Evolutionary conservation across 2,797 vertebrate species (phyloP).

Genomic region (Coilia nasus): DNA sequence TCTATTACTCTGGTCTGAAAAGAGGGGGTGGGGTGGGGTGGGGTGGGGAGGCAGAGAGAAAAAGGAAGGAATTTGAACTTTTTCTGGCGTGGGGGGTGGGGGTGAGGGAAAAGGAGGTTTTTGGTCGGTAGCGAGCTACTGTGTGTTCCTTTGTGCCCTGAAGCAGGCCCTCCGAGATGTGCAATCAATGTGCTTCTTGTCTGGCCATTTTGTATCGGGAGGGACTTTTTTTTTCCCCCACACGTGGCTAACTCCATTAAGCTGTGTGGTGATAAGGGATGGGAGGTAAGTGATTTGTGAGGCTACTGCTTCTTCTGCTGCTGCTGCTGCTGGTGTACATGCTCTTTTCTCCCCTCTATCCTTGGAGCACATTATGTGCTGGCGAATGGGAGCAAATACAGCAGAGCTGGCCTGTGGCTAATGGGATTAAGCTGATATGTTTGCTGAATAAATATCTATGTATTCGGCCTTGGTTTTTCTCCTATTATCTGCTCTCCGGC

Average conservation of each 20-base stretch:
- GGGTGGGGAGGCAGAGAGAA: conserved; percentile 52
- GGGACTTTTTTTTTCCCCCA: conserved; percentile 4
- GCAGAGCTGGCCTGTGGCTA: not conserved
- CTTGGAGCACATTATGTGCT: too few species aligned
- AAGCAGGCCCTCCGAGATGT: not conserved
- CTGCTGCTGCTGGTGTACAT: not conserved
- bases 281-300: conserved; percentile 25
- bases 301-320: not conserved
- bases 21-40: conserved; percentile 53
- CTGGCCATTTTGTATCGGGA: conserved; percentile 19
- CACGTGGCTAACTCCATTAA: conserved; percentile 26
- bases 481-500: not conserved
- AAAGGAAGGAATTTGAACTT: conserved; percentile 56
- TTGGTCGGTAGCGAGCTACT: not conserved
- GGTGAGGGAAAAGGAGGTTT: not conserved
- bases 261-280: conserved; percentile 6
- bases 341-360: not conserved
- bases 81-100: not conserved
- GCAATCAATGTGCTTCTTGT: conserved; percentile 22
- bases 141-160: conserved; percentile 7
- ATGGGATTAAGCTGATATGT: conserved; percentile 21
- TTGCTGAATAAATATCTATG: conserved; percentile 17
- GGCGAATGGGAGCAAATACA: not conserved
- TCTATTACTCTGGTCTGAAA: conserved; percentile 70
- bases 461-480: not conserved